A percentile compares a stretch with the other conserved stretches of the same genome.
Conservation (phyloP, 2,797 vertebrate species). For the Glyptemys insculpta region DNA sequence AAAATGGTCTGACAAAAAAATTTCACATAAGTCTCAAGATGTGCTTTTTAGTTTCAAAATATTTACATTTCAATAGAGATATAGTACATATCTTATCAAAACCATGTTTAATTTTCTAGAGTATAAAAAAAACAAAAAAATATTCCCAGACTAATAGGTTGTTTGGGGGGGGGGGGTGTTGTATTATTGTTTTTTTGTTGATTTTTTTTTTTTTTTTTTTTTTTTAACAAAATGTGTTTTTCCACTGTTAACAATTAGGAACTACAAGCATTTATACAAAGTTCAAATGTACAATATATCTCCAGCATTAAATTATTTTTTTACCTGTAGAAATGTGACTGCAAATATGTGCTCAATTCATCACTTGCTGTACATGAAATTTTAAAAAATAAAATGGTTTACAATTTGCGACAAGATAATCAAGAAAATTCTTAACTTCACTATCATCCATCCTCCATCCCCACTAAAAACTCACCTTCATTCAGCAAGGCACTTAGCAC, state of each 20-base stretch:
- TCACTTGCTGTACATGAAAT: neutral
- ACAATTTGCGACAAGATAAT: neutral
- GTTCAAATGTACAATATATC: slow-evolving; percentile 56
- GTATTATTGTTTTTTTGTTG: too few relatives aligned
- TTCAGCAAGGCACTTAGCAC: slow-evolving; percentile 27
- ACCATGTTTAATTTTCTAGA: slow-evolving; percentile 62
- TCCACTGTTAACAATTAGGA: slow-evolving; percentile 48
- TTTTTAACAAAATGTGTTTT: slow-evolving; percentile 76
- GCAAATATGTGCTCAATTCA: slow-evolving; percentile 52
- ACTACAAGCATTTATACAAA: slow-evolving; percentile 54
- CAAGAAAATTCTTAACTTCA: slow-evolving; percentile 24
- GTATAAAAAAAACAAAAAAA: slow-evolving; percentile 69
- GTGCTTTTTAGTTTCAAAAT: slow-evolving; percentile 70
- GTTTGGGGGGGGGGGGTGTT: neutral
- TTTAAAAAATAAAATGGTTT: neutral
- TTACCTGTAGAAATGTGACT: slow-evolving; percentile 23
- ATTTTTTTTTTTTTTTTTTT: neutral
- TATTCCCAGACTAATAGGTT: slow-evolving; percentile 66
- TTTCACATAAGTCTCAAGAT: slow-evolving; percentile 33
- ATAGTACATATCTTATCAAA: slow-evolving; percentile 70
- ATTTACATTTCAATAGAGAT: slow-evolving; percentile 65
- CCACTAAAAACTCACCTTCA: slow-evolving; percentile 28
- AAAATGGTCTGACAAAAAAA: slow-evolving; percentile 14
- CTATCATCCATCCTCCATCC: neutral
- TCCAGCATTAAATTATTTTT: slow-evolving; percentile 58